Evolutionary conservation across 2,113 vertebrate genomes (phyloP), one percentile per base, ranked within the genome.

Genomic region (Gymnogyps californianus): DNA sequence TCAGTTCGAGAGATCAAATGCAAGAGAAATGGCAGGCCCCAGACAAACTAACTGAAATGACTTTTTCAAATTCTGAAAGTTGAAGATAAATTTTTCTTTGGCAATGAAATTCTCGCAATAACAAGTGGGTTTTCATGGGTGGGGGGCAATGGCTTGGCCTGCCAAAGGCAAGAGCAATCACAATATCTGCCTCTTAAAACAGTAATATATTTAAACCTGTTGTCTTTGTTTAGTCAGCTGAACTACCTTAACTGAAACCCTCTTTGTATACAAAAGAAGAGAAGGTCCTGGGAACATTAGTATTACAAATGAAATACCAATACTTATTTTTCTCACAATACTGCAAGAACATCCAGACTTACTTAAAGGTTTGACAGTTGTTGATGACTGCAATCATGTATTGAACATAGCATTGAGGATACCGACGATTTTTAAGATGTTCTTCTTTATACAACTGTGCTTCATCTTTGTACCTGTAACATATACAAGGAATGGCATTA

Each of bases 331-430:
- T 66, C 66, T 67, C 15, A 42, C 12, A 79, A 8, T 38, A 22
- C 31, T 32, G 9, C 28, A 66, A 70, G 40, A 61, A 61, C 6
- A 69, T 7, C 10, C 31, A 91, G 28, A 92, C 99, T 98, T 96
- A 99, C 99, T 98, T 99, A 95, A 99, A 99, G 2, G 99, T 99
- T 95, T 99, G 99, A 96, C 99, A 99, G 98, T 99, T 99, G 98
- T 99, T 99, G 96, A 99, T 99, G 93, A 99, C 97, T 72, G 99
- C 99, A 11, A 99, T 98, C 99, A 99, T 99, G 92, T 99, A 99
- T 59, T 99, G 99, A 16, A 99, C 99, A 2, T 99, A 99, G 97
- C 98, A 99, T 16, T 98, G 99, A 11, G 99, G 99, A 79, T 98
- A 98, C 97, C 99, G 99, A 61, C 99, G 98, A 90, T 99, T 98